Conservation (phyloP, 2,797 vertebrate genomes). For the Anolis apletophallus region DNA sequence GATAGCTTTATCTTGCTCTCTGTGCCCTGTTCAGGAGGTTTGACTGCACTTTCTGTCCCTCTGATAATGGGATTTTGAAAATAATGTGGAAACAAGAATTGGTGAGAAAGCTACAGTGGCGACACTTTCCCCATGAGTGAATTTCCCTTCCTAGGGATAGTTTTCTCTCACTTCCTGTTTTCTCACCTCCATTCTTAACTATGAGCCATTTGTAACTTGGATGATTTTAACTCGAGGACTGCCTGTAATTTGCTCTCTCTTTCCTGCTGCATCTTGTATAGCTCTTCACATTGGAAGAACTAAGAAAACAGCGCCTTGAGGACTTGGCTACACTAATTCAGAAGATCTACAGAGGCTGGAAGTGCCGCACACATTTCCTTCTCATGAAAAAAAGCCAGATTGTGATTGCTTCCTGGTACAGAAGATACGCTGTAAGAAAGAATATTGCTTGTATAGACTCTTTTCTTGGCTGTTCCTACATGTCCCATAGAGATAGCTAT, state of each 20-base stretch:
- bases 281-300: slow-evolving; percentile 95
- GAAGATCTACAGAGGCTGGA: slow-evolving; percentile 98
- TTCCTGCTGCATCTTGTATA: slow-evolving; percentile 56
- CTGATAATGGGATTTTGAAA: no score
- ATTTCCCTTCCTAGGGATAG: no score
- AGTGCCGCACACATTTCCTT: slow-evolving; percentile 89
- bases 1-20: background rate
- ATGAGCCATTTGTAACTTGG: no score
- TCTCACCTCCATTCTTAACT: no score
- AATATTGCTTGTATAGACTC: background rate
- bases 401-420: slow-evolving; percentile 92
- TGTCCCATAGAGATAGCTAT: rapidly evolving
- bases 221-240: no score
- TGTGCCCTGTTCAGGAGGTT: no score
- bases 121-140: no score
- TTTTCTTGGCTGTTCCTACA: background rate
- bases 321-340: slow-evolving; percentile 94
- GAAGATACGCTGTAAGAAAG: slow-evolving; percentile 88
- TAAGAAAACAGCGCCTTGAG: slow-evolving; percentile 89
- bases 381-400: slow-evolving; percentile 93
- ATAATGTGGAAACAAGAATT: no score
- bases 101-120: no score
- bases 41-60: no score
- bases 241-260: slow-evolving; percentile 3
- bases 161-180: no score